Base-by-base conservation (phyloP, 2,113 vertebrate species). In the Orycteropus afer region DNA sequence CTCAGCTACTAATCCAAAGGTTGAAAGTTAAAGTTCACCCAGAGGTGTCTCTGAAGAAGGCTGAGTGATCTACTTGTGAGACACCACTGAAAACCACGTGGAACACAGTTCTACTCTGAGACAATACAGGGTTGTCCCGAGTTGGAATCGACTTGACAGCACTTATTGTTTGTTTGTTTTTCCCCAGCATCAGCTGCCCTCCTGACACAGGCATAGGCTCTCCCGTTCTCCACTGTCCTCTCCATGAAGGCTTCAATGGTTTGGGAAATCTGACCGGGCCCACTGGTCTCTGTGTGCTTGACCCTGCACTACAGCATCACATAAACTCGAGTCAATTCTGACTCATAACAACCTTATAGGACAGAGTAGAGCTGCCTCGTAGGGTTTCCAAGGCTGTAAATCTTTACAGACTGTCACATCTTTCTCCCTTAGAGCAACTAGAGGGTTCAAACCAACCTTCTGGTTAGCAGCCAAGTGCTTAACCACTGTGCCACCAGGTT, bases 241-340 rank as follows among this genome's bases (percentile, higher is more conserved):
- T 67, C 22, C 2, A 40, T n/a, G 25, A 2, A 0, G 69, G 67
- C 45, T 67, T 37, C 37, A 42, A 45, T 40, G 42, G 0, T 14
- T 59, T 67, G 53, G 10, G 45, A 88, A 89, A 47, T 67, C 45
- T 40, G 8, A 0, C 61, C 10, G 3, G 4, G 3, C 37, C 25
- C 42, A 7, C 1, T 2, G 71, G 82, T 65, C 80, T 47, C 23
- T 1, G 2, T 14, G 6, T 34, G 57, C 67, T 89, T 96, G 84
- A 86, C 45, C 34, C 73, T 74, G 45, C 76, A 76, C 81, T 96
- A 45, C 81, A 95, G 71, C 80, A 92, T 90, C 91, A 57, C 69
- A 90, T 90, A 97, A 94, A 42, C 37, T 37, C 5, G 4, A 67
- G 34, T n/a, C 1, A 6, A 67, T 37, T 17, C 18, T n/a, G 23